Conservation (phyloP, 2,113 vertebrate species). For the Pseudolaguvia tuberculata region DNA sequence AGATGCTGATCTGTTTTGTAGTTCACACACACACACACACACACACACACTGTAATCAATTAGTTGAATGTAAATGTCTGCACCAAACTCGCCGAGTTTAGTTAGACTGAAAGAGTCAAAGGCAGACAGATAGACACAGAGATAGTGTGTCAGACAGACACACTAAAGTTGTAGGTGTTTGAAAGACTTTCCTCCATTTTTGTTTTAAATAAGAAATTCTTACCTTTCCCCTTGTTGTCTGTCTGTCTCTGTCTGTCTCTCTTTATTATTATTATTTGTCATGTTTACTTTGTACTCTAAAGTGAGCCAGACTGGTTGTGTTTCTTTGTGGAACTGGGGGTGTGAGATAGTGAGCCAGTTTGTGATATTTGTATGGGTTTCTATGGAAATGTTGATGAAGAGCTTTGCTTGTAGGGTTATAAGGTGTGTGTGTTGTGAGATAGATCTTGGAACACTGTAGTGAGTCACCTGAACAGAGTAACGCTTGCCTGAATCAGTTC, state of each 20-base stretch:
- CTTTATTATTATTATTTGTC: constrained; percentile 35
- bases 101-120: constrained; percentile 28
- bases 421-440: too few relatives aligned
- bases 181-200: too few relatives aligned
- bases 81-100: constrained; percentile 42
- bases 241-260: neutral
- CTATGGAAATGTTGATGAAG: neutral
- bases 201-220: neutral
- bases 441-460: constrained; percentile 42
- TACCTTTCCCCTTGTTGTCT: neutral
- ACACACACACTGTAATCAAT: constrained; percentile 59
- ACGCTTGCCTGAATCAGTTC: too few relatives aligned
- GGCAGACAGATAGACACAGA: constrained; percentile 5
- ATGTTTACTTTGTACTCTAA: constrained; percentile 57
- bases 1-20: constrained; percentile 26
- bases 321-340: constrained; percentile 53
- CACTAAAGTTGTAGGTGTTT: constrained; percentile 17
- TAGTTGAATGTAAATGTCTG: constrained; percentile 47
- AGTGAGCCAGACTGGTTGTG: constrained; percentile 53
- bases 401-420: constrained; percentile 49
- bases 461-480: neutral
- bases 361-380: constrained; percentile 52
- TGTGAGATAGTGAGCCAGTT: constrained; percentile 51
- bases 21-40: constrained; percentile 20
- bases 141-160: constrained; percentile 10